A percentile compares a stretch with the other conserved stretches of the same genome.
Conservation (phyloP, 2,113 vertebrate species). For the Amblyornis subalaris region DNA sequence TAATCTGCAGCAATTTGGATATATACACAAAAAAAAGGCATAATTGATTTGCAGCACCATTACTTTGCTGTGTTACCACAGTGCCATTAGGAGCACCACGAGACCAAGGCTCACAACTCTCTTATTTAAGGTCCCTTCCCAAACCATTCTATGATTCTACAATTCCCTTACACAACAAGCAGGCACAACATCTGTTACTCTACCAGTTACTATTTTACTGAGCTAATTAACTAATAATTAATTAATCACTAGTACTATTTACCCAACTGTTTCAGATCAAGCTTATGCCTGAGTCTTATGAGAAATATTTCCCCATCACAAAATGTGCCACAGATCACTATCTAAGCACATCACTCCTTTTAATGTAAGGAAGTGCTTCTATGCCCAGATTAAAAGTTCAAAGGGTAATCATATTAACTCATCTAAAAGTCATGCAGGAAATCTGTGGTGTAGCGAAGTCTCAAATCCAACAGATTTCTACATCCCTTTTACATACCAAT, state of each 20-base stretch:
- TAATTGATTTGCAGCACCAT: background rate
- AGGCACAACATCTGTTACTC: background rate
- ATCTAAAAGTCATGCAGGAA: background rate
- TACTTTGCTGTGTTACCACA: background rate
- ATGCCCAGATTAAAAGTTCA: background rate
- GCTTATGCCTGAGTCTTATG: background rate
- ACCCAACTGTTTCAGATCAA: background rate
- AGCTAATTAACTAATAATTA: slow-evolving; percentile 31
- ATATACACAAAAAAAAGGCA: background rate
- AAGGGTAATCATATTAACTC: background rate
- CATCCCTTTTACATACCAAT: background rate
- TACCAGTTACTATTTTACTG: background rate
- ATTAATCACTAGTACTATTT: background rate
- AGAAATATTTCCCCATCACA: background rate
- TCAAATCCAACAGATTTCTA: background rate
- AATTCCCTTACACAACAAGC: background rate
- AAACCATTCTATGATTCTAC: background rate
- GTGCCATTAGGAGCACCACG: background rate
- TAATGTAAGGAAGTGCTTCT: background rate
- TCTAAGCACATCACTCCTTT: background rate
- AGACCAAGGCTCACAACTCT: background rate
- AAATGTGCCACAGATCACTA: background rate
- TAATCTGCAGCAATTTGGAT: background rate
- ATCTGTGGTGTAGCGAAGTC: background rate
- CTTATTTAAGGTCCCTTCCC: background rate